Base-by-base conservation (phyloP, 2,113 vertebrate species). In the Dinomys branickii region DNA sequence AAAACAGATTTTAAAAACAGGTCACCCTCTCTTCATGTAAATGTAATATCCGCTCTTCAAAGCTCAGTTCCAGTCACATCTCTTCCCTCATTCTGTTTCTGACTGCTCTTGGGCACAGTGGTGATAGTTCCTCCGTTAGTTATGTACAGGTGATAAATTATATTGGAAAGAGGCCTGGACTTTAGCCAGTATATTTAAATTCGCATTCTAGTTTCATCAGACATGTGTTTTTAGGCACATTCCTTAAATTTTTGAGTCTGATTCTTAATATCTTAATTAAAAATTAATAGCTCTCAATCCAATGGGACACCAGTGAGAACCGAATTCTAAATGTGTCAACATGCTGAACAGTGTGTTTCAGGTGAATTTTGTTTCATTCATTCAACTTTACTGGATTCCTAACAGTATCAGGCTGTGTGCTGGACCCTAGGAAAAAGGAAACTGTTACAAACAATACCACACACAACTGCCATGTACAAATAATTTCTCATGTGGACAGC, bases 201-300 rank as follows among this genome's bases (percentile, higher is more conserved):
- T 44, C 58, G 44, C 28, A 82, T 90, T 56, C 90, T 85, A 13
- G 71, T 54, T 88, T 95, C 56, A 83, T 85, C 47, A 95, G 16
- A 19, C 88, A 78, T 81, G 20, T 50, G 12, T 84, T 41, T 47
- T 95, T 54, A 65, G 83, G 28, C 65, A 93, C 94, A 33, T 58
- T 73, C 69, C 85, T 86, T 82, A 94, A 85, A 7, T 92, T 69
- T 95, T 75, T 94, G 19, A 96, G 50, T 67, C 54, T 80, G 52
- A 91, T 90, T 91, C 80, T 28, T 92, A 16, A 52, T 77, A 22
- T 88, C 44, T 65, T 77, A 81, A 81, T 63, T 94, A 52, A 44
- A 94, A 90, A 7, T 85, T 77, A 88, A 56, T 87, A 82, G 58
- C 3, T 78, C 58, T 90, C 52, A 81, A 73, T 59, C 50, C 58